Evolutionary conservation across 2,797 vertebrate species (phyloP).

Genomic region (Oreochromis grahami): DNA sequence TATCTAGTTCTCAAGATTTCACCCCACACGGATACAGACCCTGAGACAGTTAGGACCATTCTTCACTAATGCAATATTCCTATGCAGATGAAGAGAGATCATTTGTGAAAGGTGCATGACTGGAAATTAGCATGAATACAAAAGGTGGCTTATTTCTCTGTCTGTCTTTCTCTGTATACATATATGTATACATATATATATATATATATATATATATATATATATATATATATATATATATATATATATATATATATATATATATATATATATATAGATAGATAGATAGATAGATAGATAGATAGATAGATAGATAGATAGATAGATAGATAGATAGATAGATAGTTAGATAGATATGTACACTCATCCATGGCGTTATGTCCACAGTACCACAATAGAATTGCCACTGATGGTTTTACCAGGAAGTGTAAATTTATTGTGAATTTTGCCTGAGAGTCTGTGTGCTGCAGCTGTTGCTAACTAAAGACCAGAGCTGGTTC

Average conservation of each 20-base stretch:
- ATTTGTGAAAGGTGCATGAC: neutral
- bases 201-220: no score
- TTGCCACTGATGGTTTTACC: neutral
- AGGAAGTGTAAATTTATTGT: neutral
- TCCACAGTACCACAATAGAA: neutral
- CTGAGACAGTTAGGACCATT: slow-evolving; percentile 21
- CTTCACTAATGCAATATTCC: neutral
- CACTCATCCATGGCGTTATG: neutral
- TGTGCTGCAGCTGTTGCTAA: neutral
- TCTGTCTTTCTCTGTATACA: neutral
- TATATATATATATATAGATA: no score
- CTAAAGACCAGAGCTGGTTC: neutral
- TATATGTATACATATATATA: no score
- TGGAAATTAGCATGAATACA: neutral
- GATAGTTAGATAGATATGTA: no score
- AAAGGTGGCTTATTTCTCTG: neutral
- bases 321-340: no score
- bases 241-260: no score
- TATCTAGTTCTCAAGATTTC: slow-evolving; percentile 48
- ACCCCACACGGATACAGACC: slow-evolving; percentile 6
- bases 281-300: no score
- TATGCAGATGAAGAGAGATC: neutral
- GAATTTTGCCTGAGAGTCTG: neutral
- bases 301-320: no score
- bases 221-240: no score